These are phyloP conservation scores for Pocota personata DNA, from an alignment of 2,888 invertebrate genomes.

Conservation along the genomic window DNA sequence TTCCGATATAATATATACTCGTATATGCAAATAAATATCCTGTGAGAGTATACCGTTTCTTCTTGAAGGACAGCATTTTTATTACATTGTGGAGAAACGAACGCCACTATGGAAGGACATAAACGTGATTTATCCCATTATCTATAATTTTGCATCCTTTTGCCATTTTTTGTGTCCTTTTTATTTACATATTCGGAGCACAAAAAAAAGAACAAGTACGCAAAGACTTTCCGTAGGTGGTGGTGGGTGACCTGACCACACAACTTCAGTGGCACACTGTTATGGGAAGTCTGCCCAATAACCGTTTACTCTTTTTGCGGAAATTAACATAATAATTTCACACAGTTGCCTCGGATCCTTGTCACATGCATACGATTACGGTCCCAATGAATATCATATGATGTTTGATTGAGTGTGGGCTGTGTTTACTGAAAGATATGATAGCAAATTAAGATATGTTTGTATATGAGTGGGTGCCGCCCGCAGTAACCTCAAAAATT, in stretches of 20 bases:
- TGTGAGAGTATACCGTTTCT: conserved; percentile 12
- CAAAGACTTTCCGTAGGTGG: not conserved
- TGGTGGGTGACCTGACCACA: not conserved
- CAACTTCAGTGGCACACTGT: not conserved
- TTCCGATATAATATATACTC: conserved; percentile 24
- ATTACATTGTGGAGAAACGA: conserved; percentile 18
- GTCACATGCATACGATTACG: conserved; percentile 55
- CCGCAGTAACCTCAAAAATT: conserved; percentile 31
- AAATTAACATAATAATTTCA: conserved; percentile 68
- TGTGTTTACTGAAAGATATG: conserved; percentile 64
- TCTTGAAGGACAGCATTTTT: conserved; percentile 54
- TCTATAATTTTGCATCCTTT: conserved; percentile 70
- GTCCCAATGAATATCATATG: conserved; percentile 55
- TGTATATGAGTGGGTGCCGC: conserved; percentile 40
- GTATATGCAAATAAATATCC: conserved; percentile 67
- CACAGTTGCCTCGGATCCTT: conserved; percentile 60
- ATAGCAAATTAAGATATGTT: conserved; percentile 69
- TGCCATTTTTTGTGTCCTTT: conserved; percentile 14
- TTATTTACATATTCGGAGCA: conserved; percentile 42
- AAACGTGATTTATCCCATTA: conserved; percentile 73
- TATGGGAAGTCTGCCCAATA: conserved; percentile 49
- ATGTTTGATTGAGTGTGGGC: conserved; percentile 64
- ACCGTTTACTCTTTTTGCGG: conserved; percentile 51
- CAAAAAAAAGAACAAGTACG: not conserved
- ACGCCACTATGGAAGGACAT: conserved; percentile 16